These are phyloP conservation scores for Aurelia coerulea DNA, from an alignment of 30 jellyfish, hydroid and myxozoan genomes.

Conservation along the genomic window DNA sequence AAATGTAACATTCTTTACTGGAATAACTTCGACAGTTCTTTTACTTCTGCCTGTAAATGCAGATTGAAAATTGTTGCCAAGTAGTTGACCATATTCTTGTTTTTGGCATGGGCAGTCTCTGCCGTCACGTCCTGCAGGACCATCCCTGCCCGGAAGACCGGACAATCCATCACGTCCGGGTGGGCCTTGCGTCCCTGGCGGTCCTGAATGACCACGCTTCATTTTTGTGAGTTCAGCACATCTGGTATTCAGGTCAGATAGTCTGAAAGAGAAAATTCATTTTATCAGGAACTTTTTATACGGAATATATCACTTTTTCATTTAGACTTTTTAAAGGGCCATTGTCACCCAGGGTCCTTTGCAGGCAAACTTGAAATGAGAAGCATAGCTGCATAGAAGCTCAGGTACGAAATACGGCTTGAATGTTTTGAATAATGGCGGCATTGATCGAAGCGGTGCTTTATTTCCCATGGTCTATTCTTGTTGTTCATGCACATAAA, in stretches of 20 bases:
- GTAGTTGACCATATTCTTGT: background rate
- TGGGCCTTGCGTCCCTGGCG: constrained; percentile 57
- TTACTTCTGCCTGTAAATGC: constrained; percentile 49
- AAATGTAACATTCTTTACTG: constrained; percentile 51
- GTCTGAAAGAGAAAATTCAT: constrained; percentile 4
- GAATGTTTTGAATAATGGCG: too few species aligned
- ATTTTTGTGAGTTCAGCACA: constrained; percentile 38
- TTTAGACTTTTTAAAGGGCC: too few species aligned
- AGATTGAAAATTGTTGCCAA: constrained; percentile 12
- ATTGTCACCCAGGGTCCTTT: too few species aligned
- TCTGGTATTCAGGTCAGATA: constrained; percentile 39
- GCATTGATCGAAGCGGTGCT: too few species aligned
- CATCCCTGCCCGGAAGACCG: constrained; percentile 91
- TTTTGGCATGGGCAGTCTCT: constrained; percentile 71
- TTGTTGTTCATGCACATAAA: too few species aligned
- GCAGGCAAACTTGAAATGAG: too few species aligned
- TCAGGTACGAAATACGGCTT: too few species aligned
- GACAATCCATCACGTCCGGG: constrained; percentile 80
- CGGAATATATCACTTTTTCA: too few species aligned
- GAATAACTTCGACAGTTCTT: constrained; percentile 23
- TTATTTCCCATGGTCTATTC: too few species aligned
- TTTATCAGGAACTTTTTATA: background rate
- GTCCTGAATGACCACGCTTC: constrained; percentile 61
- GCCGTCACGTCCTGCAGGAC: constrained; percentile 85
- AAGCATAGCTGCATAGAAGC: too few species aligned